Conservation (phyloP, 2,888 invertebrate genomes). For the Gandaritis pyraliata region DNA sequence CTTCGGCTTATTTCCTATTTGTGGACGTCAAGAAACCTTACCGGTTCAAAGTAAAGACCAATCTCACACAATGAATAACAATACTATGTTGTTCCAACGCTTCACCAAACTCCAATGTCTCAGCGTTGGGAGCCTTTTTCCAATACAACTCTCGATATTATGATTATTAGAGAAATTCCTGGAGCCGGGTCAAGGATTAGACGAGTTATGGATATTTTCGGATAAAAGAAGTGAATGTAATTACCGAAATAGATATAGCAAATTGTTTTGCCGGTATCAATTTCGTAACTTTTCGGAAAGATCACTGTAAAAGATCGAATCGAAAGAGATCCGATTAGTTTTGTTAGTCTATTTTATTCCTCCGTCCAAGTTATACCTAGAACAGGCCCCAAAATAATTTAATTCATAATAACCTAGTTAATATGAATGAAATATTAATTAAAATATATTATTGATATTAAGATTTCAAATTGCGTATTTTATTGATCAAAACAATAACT, state of each 20-base stretch:
- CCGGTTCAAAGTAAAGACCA: slow-evolving; percentile 18
- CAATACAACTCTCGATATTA: slow-evolving; percentile 23
- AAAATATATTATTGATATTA: too few relatives aligned
- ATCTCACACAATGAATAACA: slow-evolving; percentile 32
- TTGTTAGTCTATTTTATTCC: too few relatives aligned
- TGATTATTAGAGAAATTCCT: slow-evolving; percentile 19
- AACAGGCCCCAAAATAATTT: too few relatives aligned
- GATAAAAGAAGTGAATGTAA: not conserved
- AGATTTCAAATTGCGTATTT: too few relatives aligned
- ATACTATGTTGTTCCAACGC: slow-evolving; percentile 23
- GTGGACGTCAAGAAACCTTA: slow-evolving; percentile 30
- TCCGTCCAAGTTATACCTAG: too few relatives aligned
- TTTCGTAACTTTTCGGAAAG: too few relatives aligned
- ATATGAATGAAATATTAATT: too few relatives aligned
- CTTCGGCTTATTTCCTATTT: slow-evolving; percentile 9
- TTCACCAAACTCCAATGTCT: slow-evolving; percentile 24
- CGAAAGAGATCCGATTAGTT: too few relatives aligned
- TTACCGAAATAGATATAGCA: not conserved
- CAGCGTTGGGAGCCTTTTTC: slow-evolving; percentile 6
- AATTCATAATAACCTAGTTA: too few relatives aligned
- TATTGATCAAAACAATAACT: too few relatives aligned
- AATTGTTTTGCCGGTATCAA: too few relatives aligned
- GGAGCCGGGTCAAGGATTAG: slow-evolving; percentile 19
- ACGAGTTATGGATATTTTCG: slow-evolving; percentile 10
- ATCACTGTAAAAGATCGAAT: too few relatives aligned